phyloP scores from a whole-genome alignment of 2,113 vertebrate genomes.

The Gnathochromis pfefferi region DNA sequence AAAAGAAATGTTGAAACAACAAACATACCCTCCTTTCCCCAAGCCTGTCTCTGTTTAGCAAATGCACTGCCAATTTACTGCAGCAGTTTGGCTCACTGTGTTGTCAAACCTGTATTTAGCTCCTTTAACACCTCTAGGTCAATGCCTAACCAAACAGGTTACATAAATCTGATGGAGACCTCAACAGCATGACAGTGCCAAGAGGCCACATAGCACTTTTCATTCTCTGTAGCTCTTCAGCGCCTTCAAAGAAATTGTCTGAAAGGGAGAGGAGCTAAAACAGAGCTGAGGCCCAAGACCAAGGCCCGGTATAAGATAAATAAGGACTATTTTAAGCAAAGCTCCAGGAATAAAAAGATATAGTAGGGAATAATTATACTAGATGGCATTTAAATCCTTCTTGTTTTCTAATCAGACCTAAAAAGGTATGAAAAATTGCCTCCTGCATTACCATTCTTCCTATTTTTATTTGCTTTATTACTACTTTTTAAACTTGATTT shows the following conservation, averaged over 20 bases:
- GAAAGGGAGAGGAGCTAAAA: background rate
- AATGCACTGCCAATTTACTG: background rate
- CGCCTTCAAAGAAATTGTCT: background rate
- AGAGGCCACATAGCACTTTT: background rate
- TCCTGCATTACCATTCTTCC: background rate
- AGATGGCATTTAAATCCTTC: background rate
- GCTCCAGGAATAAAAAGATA: background rate
- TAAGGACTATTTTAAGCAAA: background rate
- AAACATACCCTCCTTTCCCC: background rate
- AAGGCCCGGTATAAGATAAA: background rate
- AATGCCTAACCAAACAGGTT: background rate
- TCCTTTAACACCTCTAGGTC: background rate
- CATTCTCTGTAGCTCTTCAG: background rate
- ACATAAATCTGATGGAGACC: background rate
- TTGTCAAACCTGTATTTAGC: conserved; percentile 19
- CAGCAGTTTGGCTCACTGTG: background rate
- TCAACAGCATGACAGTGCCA: background rate
- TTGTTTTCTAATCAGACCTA: background rate
- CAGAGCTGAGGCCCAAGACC: background rate
- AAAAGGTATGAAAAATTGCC: background rate
- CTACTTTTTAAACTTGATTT: background rate
- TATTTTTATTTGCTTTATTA: background rate
- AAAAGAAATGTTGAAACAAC: background rate
- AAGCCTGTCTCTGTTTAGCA: background rate
- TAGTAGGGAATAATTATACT: background rate